Percentiles rank a stretch among this genome's conserved stretches.
These are phyloP conservation scores for Caenorhabditis panamensis DNA, from an alignment of 2,888 invertebrate species.

Conservation along the genomic window DNA sequence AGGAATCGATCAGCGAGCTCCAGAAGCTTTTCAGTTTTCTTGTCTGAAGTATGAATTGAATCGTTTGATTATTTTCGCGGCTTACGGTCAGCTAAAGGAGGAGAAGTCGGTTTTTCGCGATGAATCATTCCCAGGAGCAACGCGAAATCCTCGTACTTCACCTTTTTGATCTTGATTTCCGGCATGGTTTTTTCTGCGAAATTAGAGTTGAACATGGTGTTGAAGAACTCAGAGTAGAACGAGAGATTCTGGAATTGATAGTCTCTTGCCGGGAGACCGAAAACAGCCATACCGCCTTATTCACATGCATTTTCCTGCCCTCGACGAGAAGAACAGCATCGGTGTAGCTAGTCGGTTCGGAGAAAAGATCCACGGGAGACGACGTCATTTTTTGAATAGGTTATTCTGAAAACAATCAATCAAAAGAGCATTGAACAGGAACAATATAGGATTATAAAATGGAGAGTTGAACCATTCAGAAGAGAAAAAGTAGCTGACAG, in stretches of 20 bases:
- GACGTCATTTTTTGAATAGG: too few species aligned
- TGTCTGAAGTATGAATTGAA: not conserved
- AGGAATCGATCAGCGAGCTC: not conserved
- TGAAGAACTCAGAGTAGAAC: not conserved
- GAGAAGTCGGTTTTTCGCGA: too few species aligned
- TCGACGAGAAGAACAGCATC: not conserved
- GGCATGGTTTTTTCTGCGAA: conserved; percentile 61
- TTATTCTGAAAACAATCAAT: too few species aligned
- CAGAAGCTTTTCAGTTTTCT: not conserved
- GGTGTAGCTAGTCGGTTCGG: too few species aligned
- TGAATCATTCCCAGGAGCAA: not conserved
- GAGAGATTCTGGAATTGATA: not conserved
- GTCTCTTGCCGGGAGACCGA: too few species aligned
- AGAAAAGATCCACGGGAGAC: too few species aligned
- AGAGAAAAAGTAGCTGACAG: too few species aligned
- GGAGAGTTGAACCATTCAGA: too few species aligned
- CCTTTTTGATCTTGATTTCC: not conserved
- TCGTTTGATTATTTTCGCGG: not conserved
- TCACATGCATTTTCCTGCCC: not conserved
- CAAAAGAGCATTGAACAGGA: too few species aligned
- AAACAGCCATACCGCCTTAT: not conserved
- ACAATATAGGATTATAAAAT: too few species aligned
- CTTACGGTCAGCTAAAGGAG: too few species aligned
- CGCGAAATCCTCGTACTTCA: not conserved
- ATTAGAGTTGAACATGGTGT: conserved; percentile 57